Evolutionary conservation across 2,113 vertebrate genomes (phyloP).

Genomic region (Clarias magur): DNA sequence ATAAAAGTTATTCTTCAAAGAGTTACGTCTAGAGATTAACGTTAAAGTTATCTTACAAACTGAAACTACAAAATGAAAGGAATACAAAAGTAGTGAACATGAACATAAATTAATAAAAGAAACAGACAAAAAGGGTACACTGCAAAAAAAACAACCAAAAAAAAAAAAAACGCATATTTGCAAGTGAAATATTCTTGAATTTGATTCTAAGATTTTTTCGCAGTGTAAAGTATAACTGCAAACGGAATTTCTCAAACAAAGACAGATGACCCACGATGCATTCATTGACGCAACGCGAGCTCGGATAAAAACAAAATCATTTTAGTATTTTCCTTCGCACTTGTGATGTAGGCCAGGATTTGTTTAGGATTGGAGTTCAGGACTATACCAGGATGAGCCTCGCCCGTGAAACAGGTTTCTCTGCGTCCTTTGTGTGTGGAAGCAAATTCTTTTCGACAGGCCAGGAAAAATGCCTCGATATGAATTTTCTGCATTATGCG

Average conservation of each 20-base stretch:
- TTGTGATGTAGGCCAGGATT: neutral
- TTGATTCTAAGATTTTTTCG: no score
- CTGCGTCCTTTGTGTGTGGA: neutral
- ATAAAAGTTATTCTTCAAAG: no score
- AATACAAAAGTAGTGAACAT: neutral
- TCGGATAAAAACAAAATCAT: neutral
- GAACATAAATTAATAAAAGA: neutral
- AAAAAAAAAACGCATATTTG: no score
- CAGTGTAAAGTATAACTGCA: neutral
- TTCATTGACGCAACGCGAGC: neutral
- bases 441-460: neutral
- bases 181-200: no score
- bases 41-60: no score
- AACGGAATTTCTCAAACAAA: neutral
- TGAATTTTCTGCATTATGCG: neutral
- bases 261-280: neutral
- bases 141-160: no score
- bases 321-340: neutral
- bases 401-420: neutral
- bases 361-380: neutral
- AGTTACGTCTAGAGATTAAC: no score
- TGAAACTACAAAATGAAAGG: neutral
- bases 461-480: neutral
- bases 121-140: neutral
- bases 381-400: neutral